These are phyloP conservation scores for Artemisiospiza belli DNA, from an alignment of 2,113 vertebrate species.

Conservation along the genomic window DNA sequence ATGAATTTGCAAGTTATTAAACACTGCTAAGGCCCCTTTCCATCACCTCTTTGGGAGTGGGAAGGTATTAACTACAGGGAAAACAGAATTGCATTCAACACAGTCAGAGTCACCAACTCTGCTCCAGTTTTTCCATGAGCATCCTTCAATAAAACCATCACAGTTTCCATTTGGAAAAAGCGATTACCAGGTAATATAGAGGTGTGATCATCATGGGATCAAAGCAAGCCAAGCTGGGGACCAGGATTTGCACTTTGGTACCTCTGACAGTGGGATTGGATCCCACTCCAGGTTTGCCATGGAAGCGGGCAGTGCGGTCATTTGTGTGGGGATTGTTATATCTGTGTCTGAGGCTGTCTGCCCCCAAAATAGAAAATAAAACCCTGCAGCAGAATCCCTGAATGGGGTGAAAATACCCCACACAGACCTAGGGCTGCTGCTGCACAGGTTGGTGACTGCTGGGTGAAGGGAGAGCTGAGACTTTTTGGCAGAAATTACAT, in stretches of 20 bases:
- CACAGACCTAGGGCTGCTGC: background rate
- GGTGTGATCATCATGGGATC: background rate
- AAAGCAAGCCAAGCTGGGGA: background rate
- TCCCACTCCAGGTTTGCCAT: accelerated
- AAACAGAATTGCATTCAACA: background rate
- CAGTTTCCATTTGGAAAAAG: background rate
- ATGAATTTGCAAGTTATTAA: background rate
- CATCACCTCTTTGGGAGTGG: background rate
- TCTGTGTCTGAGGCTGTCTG: background rate
- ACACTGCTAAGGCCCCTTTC: background rate
- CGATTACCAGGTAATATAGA: background rate
- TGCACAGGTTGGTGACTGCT: background rate
- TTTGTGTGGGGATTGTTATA: no score
- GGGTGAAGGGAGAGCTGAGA: background rate
- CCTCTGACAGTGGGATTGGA: background rate
- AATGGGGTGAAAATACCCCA: background rate
- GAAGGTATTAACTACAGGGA: background rate
- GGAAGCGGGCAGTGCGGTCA: background rate
- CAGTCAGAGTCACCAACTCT: background rate
- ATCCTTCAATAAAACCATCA: background rate
- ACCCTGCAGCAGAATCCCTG: background rate
- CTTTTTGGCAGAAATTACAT: background rate
- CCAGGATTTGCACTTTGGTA: background rate
- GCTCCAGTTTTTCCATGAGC: background rate
- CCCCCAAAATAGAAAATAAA: background rate